A percentile compares a stretch with the other conserved stretches of the same genome.
Conservation (phyloP, 2,888 invertebrate genomes). For the Temnothorax ravouxi region DNA sequence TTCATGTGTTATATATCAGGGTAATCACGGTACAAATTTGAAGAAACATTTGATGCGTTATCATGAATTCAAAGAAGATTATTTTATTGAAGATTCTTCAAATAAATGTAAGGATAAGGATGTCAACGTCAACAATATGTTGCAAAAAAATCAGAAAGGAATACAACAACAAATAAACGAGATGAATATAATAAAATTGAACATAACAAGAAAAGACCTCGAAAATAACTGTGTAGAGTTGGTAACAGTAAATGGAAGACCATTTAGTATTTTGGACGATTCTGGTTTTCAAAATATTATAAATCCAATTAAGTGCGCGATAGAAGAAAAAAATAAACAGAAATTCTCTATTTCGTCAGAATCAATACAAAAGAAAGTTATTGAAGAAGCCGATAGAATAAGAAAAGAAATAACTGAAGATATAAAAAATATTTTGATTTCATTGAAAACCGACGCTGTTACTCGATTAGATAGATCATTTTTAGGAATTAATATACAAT, state of each 20-base stretch:
- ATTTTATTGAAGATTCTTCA: no score
- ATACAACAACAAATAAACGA: background rate
- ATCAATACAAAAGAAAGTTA: constrained; percentile 15
- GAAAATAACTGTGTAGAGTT: constrained; percentile 9
- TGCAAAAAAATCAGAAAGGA: background rate
- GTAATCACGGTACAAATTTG: no score
- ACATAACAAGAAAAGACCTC: background rate
- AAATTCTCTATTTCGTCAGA: background rate
- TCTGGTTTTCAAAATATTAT: constrained; percentile 19
- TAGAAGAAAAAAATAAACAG: background rate
- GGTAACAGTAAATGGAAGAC: constrained; percentile 7
- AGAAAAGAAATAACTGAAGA: background rate
- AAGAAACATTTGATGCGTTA: no score
- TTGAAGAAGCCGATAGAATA: constrained; percentile 9
- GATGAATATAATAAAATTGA: background rate
- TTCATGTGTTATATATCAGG: no score
- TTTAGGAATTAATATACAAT: background rate
- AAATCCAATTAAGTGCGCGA: background rate
- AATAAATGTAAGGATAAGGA: no score
- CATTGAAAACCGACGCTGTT: background rate
- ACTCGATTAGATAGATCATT: background rate
- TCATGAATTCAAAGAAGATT: no score
- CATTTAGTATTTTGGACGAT: constrained; percentile 2
- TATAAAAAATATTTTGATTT: background rate
- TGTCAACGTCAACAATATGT: no score